These are phyloP conservation scores for Reinhardtius hippoglossoides DNA, from an alignment of 2,113 vertebrate genomes.

Conservation along the genomic window DNA sequence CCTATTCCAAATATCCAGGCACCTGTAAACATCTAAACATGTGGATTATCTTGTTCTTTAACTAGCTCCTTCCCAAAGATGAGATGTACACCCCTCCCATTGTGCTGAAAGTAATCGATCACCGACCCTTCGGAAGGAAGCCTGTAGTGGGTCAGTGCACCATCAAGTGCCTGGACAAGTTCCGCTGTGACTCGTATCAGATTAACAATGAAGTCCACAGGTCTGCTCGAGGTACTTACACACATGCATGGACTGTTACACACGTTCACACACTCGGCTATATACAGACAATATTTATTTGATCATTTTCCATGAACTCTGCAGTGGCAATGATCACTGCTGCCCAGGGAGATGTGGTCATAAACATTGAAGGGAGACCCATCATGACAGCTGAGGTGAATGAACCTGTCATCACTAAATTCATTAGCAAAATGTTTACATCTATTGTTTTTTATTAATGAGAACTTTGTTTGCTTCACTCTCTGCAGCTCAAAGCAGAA, in stretches of 20 bases:
- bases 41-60: background rate
- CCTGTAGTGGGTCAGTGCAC: slow-evolving; percentile 96
- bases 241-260: background rate
- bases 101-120: slow-evolving; percentile 95
- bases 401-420: background rate
- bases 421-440: too few relatives aligned
- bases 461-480: slow-evolving; percentile 8
- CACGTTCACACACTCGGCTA: background rate
- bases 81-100: slow-evolving; percentile 95
- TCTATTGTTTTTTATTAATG: background rate
- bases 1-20: background rate
- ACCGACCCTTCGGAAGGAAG: slow-evolving; percentile 94
- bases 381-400: slow-evolving; percentile 89
- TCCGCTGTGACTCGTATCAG: slow-evolving; percentile 91
- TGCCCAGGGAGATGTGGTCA: slow-evolving; percentile 82
- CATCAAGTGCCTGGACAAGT: slow-evolving; percentile 88
- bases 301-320: slow-evolving; percentile 19
- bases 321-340: slow-evolving; percentile 88
- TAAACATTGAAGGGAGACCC: slow-evolving; percentile 89
- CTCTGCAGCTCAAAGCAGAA: slow-evolving; percentile 63
- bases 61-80: slow-evolving; percentile 91
- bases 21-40: background rate
- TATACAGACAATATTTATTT: background rate
- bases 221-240: slow-evolving; percentile 88
- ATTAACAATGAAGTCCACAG: slow-evolving; percentile 84